Conservation (phyloP, 1,140 invertebrate genomes). For the Macrosteles quadrilineatus region DNA sequence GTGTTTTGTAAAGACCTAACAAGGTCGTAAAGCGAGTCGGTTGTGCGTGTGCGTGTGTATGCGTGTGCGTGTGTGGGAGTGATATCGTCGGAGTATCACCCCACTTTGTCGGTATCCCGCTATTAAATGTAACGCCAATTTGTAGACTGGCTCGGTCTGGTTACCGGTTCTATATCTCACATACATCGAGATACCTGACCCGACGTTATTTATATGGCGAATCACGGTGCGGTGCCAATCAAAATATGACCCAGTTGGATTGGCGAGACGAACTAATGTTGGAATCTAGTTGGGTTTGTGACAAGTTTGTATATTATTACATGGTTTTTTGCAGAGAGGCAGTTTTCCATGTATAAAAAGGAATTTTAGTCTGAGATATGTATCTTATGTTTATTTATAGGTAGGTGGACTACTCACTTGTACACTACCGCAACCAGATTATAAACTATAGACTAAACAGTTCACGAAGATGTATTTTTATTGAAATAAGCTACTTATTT, state of each 20-base stretch:
- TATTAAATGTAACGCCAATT: constrained; percentile 11
- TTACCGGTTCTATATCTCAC: constrained; percentile 8
- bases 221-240: neutral
- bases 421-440: no score
- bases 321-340: no score
- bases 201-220: neutral
- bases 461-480: no score
- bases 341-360: no score
- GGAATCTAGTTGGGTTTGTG: no score
- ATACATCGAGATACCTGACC: neutral
- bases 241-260: constrained; percentile 9
- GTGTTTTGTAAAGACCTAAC: constrained; percentile 13
- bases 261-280: no score
- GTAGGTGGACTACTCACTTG: no score
- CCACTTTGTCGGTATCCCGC: constrained; percentile 15
- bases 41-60: neutral
- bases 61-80: constrained; percentile 6
- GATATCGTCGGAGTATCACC: neutral
- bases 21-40: neutral
- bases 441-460: no score
- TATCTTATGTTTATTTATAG: no score
- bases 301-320: no score
- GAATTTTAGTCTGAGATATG: no score
- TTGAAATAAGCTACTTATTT: no score
- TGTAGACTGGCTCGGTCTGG: neutral